phyloP scores from a whole-genome alignment of 2,113 vertebrate genomes.

The Siniperca knerii region DNA sequence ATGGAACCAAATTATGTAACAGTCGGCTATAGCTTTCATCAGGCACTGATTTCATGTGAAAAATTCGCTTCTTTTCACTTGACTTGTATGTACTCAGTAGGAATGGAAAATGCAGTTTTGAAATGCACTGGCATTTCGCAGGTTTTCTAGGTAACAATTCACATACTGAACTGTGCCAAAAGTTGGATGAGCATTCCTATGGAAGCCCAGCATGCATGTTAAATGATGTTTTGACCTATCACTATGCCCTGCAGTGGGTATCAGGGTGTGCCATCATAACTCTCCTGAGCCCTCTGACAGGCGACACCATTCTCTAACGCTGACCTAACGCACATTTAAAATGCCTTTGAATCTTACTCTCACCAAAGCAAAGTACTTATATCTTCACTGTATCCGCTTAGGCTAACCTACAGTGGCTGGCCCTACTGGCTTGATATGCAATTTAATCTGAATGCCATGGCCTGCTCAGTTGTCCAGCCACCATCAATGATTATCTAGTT shows the following conservation, averaged over 20 bases:
- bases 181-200: background rate
- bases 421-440: background rate
- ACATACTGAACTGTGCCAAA: background rate
- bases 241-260: no score
- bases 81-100: background rate
- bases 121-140: background rate
- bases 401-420: no score
- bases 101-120: no score
- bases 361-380: background rate
- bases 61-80: background rate
- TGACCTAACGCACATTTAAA: background rate
- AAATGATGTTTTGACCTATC: no score
- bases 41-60: background rate
- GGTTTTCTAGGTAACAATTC: background rate
- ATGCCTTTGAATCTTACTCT: background rate
- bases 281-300: no score
- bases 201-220: no score
- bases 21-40: background rate
- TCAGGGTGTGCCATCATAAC: no score
- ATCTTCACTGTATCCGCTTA: background rate
- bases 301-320: background rate
- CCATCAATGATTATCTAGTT: background rate
- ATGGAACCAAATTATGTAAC: background rate
- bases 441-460: conserved; percentile 7
- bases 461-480: background rate